Percentiles rank a stretch among this genome's conserved stretches.
These are phyloP conservation scores for Anser brachyrhynchus DNA, from an alignment of 2,113 vertebrate genomes.

Conservation along the genomic window DNA sequence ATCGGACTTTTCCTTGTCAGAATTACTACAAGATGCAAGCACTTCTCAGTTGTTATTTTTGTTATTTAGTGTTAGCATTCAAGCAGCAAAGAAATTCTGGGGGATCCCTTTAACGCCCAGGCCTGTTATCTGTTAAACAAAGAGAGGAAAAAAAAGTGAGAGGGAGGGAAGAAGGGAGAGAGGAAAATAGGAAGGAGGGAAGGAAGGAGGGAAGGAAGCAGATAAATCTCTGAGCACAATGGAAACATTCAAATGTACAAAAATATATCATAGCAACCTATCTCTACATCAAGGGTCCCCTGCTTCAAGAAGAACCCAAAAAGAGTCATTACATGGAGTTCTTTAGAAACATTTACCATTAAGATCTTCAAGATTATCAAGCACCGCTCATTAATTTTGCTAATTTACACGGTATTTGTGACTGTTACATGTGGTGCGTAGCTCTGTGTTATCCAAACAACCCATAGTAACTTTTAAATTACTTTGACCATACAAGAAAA, in stretches of 20 bases:
- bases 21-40: background rate
- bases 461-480: background rate
- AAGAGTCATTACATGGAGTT: background rate
- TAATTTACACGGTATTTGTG: background rate
- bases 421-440: background rate
- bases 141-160: background rate
- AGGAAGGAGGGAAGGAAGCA: background rate
- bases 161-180: background rate
- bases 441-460: background rate
- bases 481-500: background rate
- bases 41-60: background rate
- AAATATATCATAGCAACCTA: background rate
- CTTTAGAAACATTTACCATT: background rate
- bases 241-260: background rate
- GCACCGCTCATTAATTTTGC: background rate
- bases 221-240: background rate
- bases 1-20: background rate
- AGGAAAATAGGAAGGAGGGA: background rate
- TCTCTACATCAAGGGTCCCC: background rate
- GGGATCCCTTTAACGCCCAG: conserved; percentile 74
- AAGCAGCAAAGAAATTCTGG: conserved; percentile 63
- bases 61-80: background rate
- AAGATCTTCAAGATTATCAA: background rate
- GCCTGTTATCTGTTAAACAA: conserved; percentile 65
- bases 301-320: background rate